Evolutionary conservation across 2,888 invertebrate species (phyloP).

Genomic region (Oscheius myriophilus): DNA sequence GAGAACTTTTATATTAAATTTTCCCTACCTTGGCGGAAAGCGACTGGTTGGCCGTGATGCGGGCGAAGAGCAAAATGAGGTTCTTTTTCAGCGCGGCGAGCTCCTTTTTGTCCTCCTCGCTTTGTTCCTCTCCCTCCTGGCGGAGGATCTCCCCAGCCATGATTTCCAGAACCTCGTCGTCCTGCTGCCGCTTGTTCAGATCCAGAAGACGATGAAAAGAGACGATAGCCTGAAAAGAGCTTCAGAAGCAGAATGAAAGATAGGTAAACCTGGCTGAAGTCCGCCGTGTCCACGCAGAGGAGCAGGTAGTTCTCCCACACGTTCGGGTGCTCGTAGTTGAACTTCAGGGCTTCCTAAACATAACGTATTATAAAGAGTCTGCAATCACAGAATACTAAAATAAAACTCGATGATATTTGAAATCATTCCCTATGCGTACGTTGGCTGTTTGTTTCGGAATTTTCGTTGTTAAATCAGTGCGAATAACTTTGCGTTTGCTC

Average conservation of each 20-base stretch:
- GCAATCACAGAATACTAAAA: too few species aligned
- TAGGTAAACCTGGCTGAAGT: slow-evolving; percentile 75
- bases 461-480: too few species aligned
- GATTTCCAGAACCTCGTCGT: slow-evolving; percentile 47
- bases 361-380: neutral
- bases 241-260: neutral
- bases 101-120: slow-evolving; percentile 19
- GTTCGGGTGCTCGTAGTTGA: slow-evolving; percentile 89
- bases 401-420: too few species aligned
- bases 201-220: slow-evolving; percentile 87
- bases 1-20: neutral
- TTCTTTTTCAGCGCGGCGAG: slow-evolving; percentile 35
- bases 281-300: slow-evolving; percentile 85
- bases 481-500: too few species aligned
- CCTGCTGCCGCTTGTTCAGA: slow-evolving; percentile 72
- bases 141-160: slow-evolving; percentile 37
- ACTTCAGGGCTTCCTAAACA: slow-evolving; percentile 84
- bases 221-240: slow-evolving; percentile 79
- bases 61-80: slow-evolving; percentile 43
- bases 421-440: too few species aligned
- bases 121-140: slow-evolving; percentile 14
- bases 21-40: slow-evolving; percentile 36
- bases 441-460: too few species aligned
- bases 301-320: slow-evolving; percentile 93
- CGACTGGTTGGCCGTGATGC: slow-evolving; percentile 44